A percentile compares a stretch with the other conserved stretches of the same genome.
These are phyloP conservation scores for Habroteleia sp. DNA, from an alignment of 2,888 invertebrate species.

Conservation along the genomic window DNA sequence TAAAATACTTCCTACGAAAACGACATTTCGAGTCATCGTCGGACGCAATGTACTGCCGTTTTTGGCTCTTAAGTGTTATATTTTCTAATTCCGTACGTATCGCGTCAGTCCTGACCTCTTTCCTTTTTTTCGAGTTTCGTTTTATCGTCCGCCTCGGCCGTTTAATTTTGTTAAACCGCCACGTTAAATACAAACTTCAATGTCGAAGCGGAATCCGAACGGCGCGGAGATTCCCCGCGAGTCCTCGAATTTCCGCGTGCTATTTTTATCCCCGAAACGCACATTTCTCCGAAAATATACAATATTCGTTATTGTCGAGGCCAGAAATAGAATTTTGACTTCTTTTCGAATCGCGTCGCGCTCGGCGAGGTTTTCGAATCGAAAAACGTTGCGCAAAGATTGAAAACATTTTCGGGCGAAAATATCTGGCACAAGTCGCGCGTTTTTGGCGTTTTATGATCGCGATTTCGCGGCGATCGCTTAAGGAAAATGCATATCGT, in stretches of 20 bases:
- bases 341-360: too few species aligned
- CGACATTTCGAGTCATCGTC: slow-evolving; percentile 59
- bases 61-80: slow-evolving; percentile 54
- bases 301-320: slow-evolving; percentile 23
- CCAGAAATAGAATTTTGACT: too few species aligned
- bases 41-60: slow-evolving; percentile 49
- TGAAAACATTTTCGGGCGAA: slow-evolving; percentile 55
- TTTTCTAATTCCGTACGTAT: slow-evolving; percentile 61
- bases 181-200: too few species aligned
- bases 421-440: slow-evolving; percentile 60
- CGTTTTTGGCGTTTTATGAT: slow-evolving; percentile 61
- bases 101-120: slow-evolving; percentile 30
- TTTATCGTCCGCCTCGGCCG: slow-evolving; percentile 2
- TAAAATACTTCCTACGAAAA: slow-evolving; percentile 64
- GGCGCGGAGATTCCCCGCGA: slow-evolving; percentile 51
- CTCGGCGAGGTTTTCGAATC: too few species aligned
- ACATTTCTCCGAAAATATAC: slow-evolving; percentile 61
- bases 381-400: not conserved
- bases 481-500: slow-evolving; percentile 65
- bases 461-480: slow-evolving; percentile 60
- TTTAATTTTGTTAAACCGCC: slow-evolving; percentile 7
- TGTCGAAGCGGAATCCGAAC: slow-evolving; percentile 50
- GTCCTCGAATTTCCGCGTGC: slow-evolving; percentile 61
- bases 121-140: slow-evolving; percentile 4
- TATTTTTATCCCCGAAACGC: slow-evolving; percentile 54